Percentiles rank a stretch among this genome's conserved stretches.
Evolutionary conservation across 1,140 invertebrate genomes (phyloP).

Genomic region (Campoletis sonorensis): DNA sequence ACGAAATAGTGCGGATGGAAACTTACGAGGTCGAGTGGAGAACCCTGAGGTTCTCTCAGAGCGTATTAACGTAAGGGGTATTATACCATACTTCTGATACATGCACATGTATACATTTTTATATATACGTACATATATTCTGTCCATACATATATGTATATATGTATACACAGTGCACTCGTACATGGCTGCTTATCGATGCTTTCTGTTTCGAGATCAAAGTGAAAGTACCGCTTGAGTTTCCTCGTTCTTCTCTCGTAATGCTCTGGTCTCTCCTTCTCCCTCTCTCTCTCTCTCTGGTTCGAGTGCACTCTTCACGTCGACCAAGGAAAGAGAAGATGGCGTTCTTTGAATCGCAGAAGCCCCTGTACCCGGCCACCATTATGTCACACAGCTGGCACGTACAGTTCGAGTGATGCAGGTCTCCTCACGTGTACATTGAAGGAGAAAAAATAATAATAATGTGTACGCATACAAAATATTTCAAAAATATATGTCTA

Average conservation of each 20-base stretch:
- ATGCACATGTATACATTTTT: neutral
- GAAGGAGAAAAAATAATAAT: slow-evolving; percentile 43
- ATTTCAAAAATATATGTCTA: no score
- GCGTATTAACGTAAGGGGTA: no score
- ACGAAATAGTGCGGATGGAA: no score
- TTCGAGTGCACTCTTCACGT: slow-evolving; percentile 52
- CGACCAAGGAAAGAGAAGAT: slow-evolving; percentile 2
- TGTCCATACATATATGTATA: no score
- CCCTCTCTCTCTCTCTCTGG: neutral
- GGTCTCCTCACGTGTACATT: slow-evolving; percentile 24
- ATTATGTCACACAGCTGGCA: slow-evolving; percentile 33
- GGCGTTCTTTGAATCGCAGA: slow-evolving; percentile 25
- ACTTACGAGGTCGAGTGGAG: no score
- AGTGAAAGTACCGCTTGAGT: slow-evolving; percentile 47
- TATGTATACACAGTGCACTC: slow-evolving; percentile 8
- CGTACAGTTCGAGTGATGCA: slow-evolving; percentile 22
- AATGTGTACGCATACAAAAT: no score
- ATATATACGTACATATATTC: slow-evolving; percentile 36
- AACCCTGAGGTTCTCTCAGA: no score
- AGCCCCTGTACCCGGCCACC: neutral
- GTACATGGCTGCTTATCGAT: slow-evolving; percentile 59
- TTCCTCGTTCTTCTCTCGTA: slow-evolving; percentile 41
- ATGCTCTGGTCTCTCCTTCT: no score
- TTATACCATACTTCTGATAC: no score
- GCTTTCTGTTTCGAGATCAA: slow-evolving; percentile 61